A percentile compares a stretch with the other conserved stretches of the same genome.
These are phyloP conservation scores for Morpho deidamia DNA, from an alignment of 2,888 invertebrate species.

Conservation along the genomic window DNA sequence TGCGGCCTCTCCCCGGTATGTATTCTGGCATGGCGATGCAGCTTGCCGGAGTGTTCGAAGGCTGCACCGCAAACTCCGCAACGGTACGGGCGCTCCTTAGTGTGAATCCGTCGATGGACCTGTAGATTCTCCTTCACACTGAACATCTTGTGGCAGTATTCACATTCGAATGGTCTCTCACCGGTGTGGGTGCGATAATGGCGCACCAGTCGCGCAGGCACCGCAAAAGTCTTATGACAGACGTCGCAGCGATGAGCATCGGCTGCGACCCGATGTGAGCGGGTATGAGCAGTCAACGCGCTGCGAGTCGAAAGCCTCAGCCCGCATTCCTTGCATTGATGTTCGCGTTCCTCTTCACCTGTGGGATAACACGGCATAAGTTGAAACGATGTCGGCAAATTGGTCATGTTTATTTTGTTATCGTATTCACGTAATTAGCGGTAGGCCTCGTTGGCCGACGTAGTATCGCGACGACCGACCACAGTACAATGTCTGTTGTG, in stretches of 20 bases:
- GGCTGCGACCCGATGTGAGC: constrained; percentile 58
- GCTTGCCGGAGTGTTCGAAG: constrained; percentile 93
- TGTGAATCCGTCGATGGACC: constrained; percentile 93
- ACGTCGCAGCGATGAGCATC: constrained; percentile 94
- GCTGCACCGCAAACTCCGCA: constrained; percentile 93
- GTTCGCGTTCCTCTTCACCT: constrained; percentile 74
- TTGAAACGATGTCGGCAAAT: constrained; percentile 32
- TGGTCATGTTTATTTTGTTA: constrained; percentile 3
- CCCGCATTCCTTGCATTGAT: constrained; percentile 84
- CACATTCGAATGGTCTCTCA: constrained; percentile 93
- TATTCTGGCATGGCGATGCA: constrained; percentile 93
- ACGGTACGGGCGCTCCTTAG: constrained; percentile 93
- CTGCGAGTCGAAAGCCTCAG: constrained; percentile 87
- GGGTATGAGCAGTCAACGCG: constrained; percentile 85
- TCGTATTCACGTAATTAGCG: constrained; percentile 4
- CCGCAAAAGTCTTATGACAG: constrained; percentile 93
- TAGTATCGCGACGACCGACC: constrained; percentile 52
- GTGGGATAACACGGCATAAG: constrained; percentile 49
- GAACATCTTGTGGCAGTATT: constrained; percentile 94
- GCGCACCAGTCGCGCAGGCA: constrained; percentile 89
- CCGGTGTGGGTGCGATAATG: constrained; percentile 95
- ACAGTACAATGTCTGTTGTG: constrained; percentile 65
- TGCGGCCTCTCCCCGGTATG: constrained; percentile 95
- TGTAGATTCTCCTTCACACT: constrained; percentile 95
- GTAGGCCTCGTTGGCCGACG: constrained; percentile 26